phyloP scores from a whole-genome alignment of 2,888 invertebrate genomes.

The Calameuta idolon region DNA sequence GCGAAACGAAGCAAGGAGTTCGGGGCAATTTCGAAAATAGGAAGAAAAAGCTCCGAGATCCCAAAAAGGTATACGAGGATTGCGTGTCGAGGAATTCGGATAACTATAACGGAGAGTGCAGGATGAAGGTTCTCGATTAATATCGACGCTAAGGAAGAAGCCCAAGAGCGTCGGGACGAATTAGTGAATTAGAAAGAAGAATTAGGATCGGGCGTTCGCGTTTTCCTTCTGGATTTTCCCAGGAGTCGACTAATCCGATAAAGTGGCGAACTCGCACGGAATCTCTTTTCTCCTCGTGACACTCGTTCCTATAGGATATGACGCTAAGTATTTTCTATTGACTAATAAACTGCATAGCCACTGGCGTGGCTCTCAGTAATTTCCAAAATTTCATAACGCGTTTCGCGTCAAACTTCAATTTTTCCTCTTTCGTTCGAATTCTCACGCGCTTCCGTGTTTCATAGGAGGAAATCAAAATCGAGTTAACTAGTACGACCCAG shows the following conservation, averaged over 20 bases:
- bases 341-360: constrained; percentile 50
- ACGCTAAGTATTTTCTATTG: constrained; percentile 50
- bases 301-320: constrained; percentile 48
- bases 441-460: not conserved
- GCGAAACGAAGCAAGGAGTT: too few species aligned
- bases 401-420: constrained; percentile 18
- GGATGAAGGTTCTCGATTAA: constrained; percentile 28
- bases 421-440: constrained; percentile 21
- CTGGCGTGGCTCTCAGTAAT: too few species aligned
- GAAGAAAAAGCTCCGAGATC: not conserved
- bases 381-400: too few species aligned
- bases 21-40: too few species aligned
- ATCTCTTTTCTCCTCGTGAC: constrained; percentile 43
- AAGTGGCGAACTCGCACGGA: constrained; percentile 57
- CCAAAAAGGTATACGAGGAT: too few species aligned
- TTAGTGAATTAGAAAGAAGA: constrained; percentile 51
- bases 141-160: constrained; percentile 36
- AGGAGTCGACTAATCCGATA: constrained; percentile 55
- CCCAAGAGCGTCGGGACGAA: constrained; percentile 41
- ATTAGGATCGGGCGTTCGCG: constrained; percentile 35
- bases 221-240: constrained; percentile 35
- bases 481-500: too few species aligned
- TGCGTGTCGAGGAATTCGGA: too few species aligned
- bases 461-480: too few species aligned
- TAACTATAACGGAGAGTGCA: too few species aligned